Conservation (phyloP, 2,888 invertebrate species). For the Gerris lacustris region DNA sequence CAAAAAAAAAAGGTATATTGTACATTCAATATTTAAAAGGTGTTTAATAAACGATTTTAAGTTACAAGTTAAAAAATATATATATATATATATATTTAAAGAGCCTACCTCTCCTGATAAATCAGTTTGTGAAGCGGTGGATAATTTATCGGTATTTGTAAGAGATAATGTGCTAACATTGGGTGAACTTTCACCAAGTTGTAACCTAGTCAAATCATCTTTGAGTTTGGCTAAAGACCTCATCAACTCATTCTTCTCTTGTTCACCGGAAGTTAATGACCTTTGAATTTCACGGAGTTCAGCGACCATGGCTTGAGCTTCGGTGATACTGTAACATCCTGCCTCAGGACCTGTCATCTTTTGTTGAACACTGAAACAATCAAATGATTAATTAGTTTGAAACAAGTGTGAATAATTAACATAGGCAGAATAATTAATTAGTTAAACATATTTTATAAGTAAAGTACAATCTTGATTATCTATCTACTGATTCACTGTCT, state of each 20-base stretch:
- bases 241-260: constrained; percentile 87
- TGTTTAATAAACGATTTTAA: no score
- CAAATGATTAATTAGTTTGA: no score
- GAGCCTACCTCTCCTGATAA: constrained; percentile 62
- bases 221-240: constrained; percentile 84
- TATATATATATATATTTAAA: no score
- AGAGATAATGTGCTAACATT: constrained; percentile 68
- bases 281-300: constrained; percentile 87
- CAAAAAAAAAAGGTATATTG: no score
- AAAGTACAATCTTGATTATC: not conserved
- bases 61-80: no score
- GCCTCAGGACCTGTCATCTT: constrained; percentile 65
- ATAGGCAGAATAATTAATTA: not conserved
- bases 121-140: constrained; percentile 92
- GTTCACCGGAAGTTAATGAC: constrained; percentile 79
- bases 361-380: constrained; percentile 63
- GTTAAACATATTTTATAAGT: no score
- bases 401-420: not conserved
- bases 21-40: no score
- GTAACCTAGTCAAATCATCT: constrained; percentile 78
- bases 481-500: no score
- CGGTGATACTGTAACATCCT: constrained; percentile 80
- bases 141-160: constrained; percentile 66
- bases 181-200: constrained; percentile 64
- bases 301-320: constrained; percentile 91